Percentiles rank a stretch among this genome's conserved stretches.
Evolutionary conservation across 2,888 invertebrate genomes (phyloP).

Genomic region (Spodoptera exigua): DNA sequence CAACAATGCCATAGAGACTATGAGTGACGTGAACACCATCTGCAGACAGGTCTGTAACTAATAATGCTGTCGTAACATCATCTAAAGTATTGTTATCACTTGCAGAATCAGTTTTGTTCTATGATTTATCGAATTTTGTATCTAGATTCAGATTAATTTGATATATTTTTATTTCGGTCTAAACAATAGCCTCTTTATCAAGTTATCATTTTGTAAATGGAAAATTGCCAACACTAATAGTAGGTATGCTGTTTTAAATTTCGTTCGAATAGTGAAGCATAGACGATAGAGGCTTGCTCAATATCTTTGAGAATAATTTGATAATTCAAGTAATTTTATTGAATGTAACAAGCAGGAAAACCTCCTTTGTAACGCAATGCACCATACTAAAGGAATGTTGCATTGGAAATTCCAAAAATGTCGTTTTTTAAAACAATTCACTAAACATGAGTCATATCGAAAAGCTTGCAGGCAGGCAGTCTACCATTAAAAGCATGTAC

Average conservation of each 20-base stretch:
- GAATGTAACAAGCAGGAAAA: too few relatives aligned
- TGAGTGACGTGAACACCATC: constrained; percentile 18
- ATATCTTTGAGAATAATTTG: too few relatives aligned
- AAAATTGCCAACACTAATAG: constrained; percentile 4
- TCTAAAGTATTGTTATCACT: constrained; percentile 20
- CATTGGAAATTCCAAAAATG: constrained; percentile 33
- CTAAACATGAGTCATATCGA: constrained; percentile 33
- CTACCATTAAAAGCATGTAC: constrained; percentile 11
- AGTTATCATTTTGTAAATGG: constrained; percentile 27
- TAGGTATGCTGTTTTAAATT: too few relatives aligned
- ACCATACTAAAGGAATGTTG: constrained; percentile 8
- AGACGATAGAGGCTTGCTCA: too few relatives aligned
- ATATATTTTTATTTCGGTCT: constrained; percentile 14
- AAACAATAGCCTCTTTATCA: constrained; percentile 34
- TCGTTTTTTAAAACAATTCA: constrained; percentile 30
- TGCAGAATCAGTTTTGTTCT: constrained; percentile 23
- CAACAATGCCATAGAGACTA: constrained; percentile 36
- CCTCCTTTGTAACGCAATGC: constrained; percentile 3
- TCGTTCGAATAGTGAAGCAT: too few relatives aligned
- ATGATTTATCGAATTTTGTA: constrained; percentile 31
- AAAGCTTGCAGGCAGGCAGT: constrained; percentile 29
- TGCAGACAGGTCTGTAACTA: constrained; percentile 3
- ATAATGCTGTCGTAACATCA: constrained; percentile 15
- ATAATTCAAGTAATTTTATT: too few relatives aligned
- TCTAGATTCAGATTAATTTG: not conserved